Base-by-base conservation (phyloP, 2,888 invertebrate genomes). In the Notodonta dromedarius region DNA sequence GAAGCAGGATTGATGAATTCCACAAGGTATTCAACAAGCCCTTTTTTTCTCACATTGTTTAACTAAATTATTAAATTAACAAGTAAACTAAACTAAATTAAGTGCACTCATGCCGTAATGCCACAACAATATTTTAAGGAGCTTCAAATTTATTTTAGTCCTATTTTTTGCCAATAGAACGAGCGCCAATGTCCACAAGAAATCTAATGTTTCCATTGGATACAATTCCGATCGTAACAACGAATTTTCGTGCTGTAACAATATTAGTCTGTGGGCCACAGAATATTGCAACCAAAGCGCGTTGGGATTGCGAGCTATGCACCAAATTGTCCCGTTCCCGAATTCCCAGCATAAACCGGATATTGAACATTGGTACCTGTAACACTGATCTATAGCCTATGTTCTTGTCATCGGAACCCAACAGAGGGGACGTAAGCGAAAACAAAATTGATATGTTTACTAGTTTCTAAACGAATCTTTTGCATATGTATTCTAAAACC, bases 301-400 rank as follows among this genome's bases (percentile, higher is more conserved):
- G 62, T 55, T 62, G 16, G 44, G 61, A 53, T 61, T 40, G 62
- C 57, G 57, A 51, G 48, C 53, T 48, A 51, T 32, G 16, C 59
- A 59, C 66, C 62, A 60, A 52, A 60, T 61, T 73, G 69, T 55
- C 69, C 66, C 53, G 61, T 70, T 63, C 50, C 61, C 54, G 39
- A 65, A 67, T 58, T 66, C 65, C 66, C 62, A 63, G 57, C 55
- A 63, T 63, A 65, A 66, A 58, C 59, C 16, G 42, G 53, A 66
- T 68, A 70, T 66, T 65, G 64, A 59, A 62, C 32, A 65, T 58
- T 61, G 54, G 48, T 62, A 62, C 11, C 55, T 55, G 51, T 24
- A 7, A 32, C 48, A 50, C 51, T 24, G 40, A 60, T 62, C 16
- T 58, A 50, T 48, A 60, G 59, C 8, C 24, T 62, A 64, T 68